Conservation (phyloP, 2,797 vertebrate genomes). For the Liasis olivaceus region DNA sequence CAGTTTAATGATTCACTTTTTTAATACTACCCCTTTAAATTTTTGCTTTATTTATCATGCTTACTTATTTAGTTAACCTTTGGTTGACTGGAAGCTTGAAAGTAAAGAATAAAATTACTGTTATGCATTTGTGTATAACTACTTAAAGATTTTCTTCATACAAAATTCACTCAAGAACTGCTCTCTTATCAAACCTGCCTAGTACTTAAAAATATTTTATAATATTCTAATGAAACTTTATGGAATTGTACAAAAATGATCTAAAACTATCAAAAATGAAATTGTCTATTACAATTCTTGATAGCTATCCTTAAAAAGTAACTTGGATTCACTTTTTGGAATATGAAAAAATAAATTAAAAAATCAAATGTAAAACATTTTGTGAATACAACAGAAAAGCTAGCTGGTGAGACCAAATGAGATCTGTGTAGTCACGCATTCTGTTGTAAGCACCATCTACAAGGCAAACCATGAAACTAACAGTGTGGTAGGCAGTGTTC, state of each 20-base stretch:
- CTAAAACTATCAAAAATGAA: background rate
- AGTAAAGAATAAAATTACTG: constrained; percentile 45
- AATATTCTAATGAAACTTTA: constrained; percentile 20
- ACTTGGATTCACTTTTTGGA: background rate
- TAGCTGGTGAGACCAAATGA: background rate
- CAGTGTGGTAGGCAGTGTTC: background rate
- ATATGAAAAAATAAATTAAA: background rate
- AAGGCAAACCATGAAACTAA: background rate
- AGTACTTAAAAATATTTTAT: constrained; percentile 14
- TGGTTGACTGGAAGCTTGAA: background rate
- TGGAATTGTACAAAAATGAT: constrained; percentile 1
- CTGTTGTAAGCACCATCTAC: background rate
- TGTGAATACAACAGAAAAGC: background rate
- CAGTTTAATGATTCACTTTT: background rate
- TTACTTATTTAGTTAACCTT: constrained; percentile 11
- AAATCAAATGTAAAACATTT: background rate
- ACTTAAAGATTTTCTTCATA: constrained; percentile 12
- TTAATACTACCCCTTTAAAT: background rate
- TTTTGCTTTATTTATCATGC: constrained; percentile 19
- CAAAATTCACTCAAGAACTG: background rate
- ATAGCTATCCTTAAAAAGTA: background rate
- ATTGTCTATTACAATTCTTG: background rate
- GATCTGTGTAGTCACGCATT: background rate
- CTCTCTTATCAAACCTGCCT: background rate
- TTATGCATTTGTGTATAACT: constrained; percentile 16